Base-by-base conservation (phyloP, 2,888 invertebrate species). In the Drosophila neotestacea region DNA sequence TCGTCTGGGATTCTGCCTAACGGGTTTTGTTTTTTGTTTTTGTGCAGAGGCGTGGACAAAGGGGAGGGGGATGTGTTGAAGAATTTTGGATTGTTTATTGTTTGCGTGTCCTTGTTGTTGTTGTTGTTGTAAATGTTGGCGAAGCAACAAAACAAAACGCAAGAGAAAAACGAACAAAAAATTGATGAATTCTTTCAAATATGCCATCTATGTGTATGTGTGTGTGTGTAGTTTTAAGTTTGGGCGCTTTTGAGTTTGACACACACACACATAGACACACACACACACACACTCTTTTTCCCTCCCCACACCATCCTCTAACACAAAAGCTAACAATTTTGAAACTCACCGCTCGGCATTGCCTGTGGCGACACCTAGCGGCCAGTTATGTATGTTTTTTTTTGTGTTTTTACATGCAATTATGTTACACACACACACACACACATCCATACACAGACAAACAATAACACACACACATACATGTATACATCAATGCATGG, bases 321-420 rank as follows among this genome's bases (percentile, higher is more conserved):
- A 11, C 55, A 46, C 36, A 70, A 46, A 65, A 44, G 16, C 28
- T 13, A 60, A 59, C 16, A 44, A n/a, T n/a, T 58, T 36, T 27
- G 16, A n/a, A 77, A 81, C 84, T 84, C 44, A 81, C 80, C 85
- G 71, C 81, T 70, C 50, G 76, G 70, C 54, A 51, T 68, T 65
- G 85, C 80, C 66, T 55, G 50, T 52, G 58, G 72, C 67, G 60
- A 55, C 66, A 77, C 62, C 78, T 78, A 51, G 72, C 81, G 86
- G 59, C 54, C 50, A 70, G 62, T 36, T 36, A n/a, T 39, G 16
- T 52, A 1, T 47, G 28, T 22, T 22, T 22, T 27, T 52, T 38
- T 47, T 38, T 16, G 28, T 44, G 30, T 67, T 64, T 44, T 36
- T 27, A 46, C 60, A 70, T 70, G 51, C 64, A 69, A 67, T 59